Evolutionary conservation across 2,113 vertebrate species (phyloP).

Genomic region (Rhinolophus sinicus): DNA sequence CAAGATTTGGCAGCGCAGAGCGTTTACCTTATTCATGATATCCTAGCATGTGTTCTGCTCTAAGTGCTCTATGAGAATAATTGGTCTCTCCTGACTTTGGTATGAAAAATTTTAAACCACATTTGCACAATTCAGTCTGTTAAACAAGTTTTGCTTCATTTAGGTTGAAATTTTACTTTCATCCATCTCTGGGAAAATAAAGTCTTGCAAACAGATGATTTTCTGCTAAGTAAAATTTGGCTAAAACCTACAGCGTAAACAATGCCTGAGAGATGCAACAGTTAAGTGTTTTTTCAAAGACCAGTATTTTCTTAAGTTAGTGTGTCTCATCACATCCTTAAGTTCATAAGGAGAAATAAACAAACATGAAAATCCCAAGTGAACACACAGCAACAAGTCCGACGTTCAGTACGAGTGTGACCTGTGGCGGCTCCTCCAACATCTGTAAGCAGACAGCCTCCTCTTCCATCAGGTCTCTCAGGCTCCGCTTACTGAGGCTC

Average conservation of each 20-base stretch:
- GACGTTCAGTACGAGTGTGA: constrained; percentile 92
- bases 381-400: constrained; percentile 92
- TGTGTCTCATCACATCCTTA: constrained; percentile 82
- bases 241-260: constrained; percentile 88
- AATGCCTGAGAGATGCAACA: constrained; percentile 85
- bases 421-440: constrained; percentile 94
- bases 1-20: constrained; percentile 62
- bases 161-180: constrained; percentile 78
- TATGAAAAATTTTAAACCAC: constrained; percentile 80
- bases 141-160: constrained; percentile 75
- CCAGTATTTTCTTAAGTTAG: constrained; percentile 83
- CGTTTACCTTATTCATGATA: constrained; percentile 29
- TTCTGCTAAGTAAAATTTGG: constrained; percentile 79
- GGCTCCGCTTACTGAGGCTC: constrained; percentile 83
- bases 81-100: constrained; percentile 85
- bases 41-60: constrained; percentile 41
- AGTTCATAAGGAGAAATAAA: constrained; percentile 96
- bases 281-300: constrained; percentile 82
- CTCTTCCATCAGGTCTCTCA: constrained; percentile 87
- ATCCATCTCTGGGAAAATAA: constrained; percentile 78
- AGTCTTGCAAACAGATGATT: constrained; percentile 81
- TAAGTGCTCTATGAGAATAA: constrained; percentile 64
- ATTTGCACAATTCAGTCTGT: constrained; percentile 70
- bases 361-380: constrained; percentile 96
- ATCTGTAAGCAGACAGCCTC: constrained; percentile 89